Evolutionary conservation across 2,797 vertebrate species (phyloP), one percentile per base, ranked within the genome.

Genomic region (Neomorphus geoffroyi): DNA sequence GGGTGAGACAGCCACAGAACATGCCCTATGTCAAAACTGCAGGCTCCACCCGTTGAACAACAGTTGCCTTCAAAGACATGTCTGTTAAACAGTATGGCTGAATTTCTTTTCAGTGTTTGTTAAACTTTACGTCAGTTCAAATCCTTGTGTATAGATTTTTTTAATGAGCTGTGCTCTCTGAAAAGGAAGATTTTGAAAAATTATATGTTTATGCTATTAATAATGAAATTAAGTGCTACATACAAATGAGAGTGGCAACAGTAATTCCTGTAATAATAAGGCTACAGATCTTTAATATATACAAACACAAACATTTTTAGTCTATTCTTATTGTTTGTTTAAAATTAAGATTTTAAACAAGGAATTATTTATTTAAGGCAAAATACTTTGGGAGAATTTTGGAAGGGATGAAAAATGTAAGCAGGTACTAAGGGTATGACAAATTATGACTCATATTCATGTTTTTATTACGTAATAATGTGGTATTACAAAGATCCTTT

Each of bases 11-110:
- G 21, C 22, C 19, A 48, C 53, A 11, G 12, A 82, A 77, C 24
- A 14, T 12, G 18, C 7, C 51, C 32, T 4, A 0, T 53, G 69
- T 39, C 43, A 74, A 61, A 92, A 66, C 17, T 56, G 30, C 30
- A 30, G 58, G 39, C 51, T 70, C 9, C 2, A 72, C 15, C 32
- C 11, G 10, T 41, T 0, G 0, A 85, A 51, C 10, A 53, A 26
- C 43, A 18, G 18, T 9, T 80, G 33, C 43, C 51, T 88, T 91
- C 88, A 58, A 65, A 88, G 30, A 8, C 28, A 41, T 5, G 12
- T 16, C 17, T 51, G n/a, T 74, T 58, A 48, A 81, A 65, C 9
- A 27, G 32, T n/a, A 22, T 35, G 56, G 35, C 39, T 3, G 13
- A 56, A 28, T 41, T 93, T 78, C n/a, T 69, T 48, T 66, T 23